A percentile compares a stretch with the other conserved stretches of the same genome.
These are phyloP conservation scores for Mobula hypostoma DNA, from an alignment of 2,113 vertebrate species.

Conservation along the genomic window DNA sequence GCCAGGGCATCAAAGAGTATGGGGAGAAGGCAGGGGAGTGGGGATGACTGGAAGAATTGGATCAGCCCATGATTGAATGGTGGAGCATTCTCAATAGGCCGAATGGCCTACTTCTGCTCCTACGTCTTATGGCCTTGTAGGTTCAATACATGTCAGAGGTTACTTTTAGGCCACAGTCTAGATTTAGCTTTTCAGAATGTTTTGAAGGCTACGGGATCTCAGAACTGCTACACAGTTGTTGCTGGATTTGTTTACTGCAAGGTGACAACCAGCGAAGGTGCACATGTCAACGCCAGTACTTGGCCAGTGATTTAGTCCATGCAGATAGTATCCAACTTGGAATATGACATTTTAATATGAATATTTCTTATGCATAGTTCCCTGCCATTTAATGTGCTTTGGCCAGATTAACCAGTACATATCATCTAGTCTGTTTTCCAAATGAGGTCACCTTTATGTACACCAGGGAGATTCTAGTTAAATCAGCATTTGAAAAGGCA, in stretches of 20 bases:
- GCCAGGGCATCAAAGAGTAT: too few relatives aligned
- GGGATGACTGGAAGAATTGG: too few relatives aligned
- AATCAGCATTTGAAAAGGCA: background rate
- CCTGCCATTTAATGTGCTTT: background rate
- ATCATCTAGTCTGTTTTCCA: background rate
- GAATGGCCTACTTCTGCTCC: too few relatives aligned
- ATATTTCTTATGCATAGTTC: background rate
- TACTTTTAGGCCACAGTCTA: background rate
- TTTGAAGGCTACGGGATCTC: background rate
- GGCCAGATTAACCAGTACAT: too few relatives aligned
- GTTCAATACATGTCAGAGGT: background rate
- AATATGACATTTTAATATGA: background rate
- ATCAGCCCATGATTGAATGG: too few relatives aligned
- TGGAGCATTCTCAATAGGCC: too few relatives aligned
- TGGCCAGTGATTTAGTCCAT: background rate
- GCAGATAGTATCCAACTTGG: background rate
- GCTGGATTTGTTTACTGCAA: background rate
- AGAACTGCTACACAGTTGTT: background rate
- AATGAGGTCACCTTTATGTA: background rate
- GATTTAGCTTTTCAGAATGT: background rate
- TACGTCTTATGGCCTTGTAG: too few relatives aligned
- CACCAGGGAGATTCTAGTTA: background rate
- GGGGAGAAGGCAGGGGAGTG: too few relatives aligned
- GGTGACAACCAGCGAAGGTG: background rate
- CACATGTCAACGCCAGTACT: background rate